phyloP scores from a whole-genome alignment of 2,888 invertebrate genomes.

The Polydrusus tereticollis region DNA sequence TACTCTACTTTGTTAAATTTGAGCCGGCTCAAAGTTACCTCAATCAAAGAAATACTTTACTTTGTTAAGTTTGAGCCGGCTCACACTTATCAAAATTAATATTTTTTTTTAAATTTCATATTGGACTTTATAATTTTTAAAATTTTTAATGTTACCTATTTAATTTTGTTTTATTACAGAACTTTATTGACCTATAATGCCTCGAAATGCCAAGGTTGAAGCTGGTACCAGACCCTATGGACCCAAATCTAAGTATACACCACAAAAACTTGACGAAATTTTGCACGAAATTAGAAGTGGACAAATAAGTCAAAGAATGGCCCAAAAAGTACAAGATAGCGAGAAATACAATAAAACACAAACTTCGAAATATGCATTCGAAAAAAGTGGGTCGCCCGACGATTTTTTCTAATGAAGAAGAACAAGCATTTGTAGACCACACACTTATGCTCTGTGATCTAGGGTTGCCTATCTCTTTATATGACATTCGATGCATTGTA shows the following conservation, averaged over 20 bases:
- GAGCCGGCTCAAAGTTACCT: constrained; percentile 8
- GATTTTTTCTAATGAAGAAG: constrained; percentile 24
- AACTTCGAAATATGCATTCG: constrained; percentile 6
- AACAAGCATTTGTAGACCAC: constrained; percentile 31
- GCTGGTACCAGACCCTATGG: constrained; percentile 31
- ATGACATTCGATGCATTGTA: not conserved
- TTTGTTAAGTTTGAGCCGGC: too few species aligned
- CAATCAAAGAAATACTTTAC: too few species aligned
- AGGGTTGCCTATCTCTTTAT: constrained; percentile 10
- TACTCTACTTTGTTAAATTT: too few species aligned
- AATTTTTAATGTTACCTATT: too few species aligned
- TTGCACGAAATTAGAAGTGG: constrained; percentile 20
- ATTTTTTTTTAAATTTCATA: too few species aligned
- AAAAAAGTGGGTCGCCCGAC: constrained; percentile 19
- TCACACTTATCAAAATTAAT: too few species aligned
- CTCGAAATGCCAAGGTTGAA: constrained; percentile 4
- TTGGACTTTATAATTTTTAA: too few species aligned
- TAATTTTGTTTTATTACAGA: too few species aligned
- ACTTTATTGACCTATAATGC: not conserved
- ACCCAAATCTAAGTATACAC: constrained; percentile 17
- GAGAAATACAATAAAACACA: not conserved
- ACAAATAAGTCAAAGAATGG: constrained; percentile 23
- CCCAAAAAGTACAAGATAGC: not conserved
- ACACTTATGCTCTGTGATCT: constrained; percentile 23
- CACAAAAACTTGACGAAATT: constrained; percentile 23